Evolutionary conservation across 1,140 invertebrate species (phyloP).

Genomic region (Trichonephila clavipes): DNA sequence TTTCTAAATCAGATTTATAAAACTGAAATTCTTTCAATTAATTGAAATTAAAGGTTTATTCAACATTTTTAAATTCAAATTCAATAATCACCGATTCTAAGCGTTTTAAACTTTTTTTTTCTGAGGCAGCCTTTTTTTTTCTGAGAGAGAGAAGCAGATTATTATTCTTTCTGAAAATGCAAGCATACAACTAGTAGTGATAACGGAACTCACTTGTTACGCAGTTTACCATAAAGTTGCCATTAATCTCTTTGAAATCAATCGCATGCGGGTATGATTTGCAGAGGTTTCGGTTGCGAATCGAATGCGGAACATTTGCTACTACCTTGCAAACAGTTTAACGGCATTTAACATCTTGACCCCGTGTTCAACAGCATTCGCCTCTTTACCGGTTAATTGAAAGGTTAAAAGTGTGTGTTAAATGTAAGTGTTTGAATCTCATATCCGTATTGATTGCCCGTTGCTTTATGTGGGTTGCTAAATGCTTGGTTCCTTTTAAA

Average conservation of each 20-base stretch:
- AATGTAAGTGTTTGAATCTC: neutral
- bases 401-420: slow-evolving; percentile 56
- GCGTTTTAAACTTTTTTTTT: neutral
- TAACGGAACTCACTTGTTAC: neutral
- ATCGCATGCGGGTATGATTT: slow-evolving; percentile 61
- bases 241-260: slow-evolving; percentile 52
- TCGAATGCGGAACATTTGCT: neutral
- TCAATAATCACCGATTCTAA: too few species aligned
- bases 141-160: too few species aligned
- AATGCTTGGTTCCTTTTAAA: too few species aligned
- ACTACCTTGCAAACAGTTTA: slow-evolving; percentile 58
- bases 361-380: neutral
- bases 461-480: neutral
- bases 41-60: too few species aligned
- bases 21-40: too few species aligned
- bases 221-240: neutral
- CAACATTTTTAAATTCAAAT: too few species aligned
- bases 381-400: neutral
- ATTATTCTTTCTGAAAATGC: neutral
- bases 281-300: neutral
- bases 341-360: slow-evolving; percentile 41
- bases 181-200: neutral
- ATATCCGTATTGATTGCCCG: neutral
- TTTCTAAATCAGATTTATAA: too few species aligned
- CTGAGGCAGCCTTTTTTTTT: neutral